Conservation (phyloP, 1,140 invertebrate genomes). For the Drosophila nannoptera region DNA sequence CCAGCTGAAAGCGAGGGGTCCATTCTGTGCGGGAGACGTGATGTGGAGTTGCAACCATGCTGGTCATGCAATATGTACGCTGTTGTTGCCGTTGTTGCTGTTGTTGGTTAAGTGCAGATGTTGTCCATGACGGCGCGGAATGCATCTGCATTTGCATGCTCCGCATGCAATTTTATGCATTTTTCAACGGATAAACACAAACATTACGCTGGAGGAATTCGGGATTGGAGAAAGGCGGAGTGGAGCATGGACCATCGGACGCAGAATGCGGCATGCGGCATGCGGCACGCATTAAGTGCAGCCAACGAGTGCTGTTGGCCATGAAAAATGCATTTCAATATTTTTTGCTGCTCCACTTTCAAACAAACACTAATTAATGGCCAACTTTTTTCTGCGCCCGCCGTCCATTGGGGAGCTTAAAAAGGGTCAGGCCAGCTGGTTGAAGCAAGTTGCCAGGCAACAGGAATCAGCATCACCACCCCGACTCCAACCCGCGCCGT, state of each 20-base stretch:
- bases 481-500: background rate
- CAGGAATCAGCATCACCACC: constrained; percentile 20
- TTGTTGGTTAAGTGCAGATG: constrained; percentile 46
- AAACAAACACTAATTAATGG: constrained; percentile 70
- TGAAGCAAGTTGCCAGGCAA: constrained; percentile 30
- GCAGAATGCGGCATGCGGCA: background rate
- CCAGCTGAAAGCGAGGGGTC: background rate
- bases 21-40: no score
- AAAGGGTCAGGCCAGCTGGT: constrained; percentile 18
- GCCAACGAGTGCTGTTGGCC: constrained; percentile 13
- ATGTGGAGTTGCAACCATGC: constrained; percentile 7
- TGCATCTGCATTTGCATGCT: constrained; percentile 49
- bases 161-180: constrained; percentile 60
- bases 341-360: constrained; percentile 52
- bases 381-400: constrained; percentile 21
- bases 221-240: no score
- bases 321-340: constrained; percentile 73
- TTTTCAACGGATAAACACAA: constrained; percentile 59
- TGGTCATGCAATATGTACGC: constrained; percentile 60
- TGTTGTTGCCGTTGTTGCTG: constrained; percentile 36
- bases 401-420: constrained; percentile 1
- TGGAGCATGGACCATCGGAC: no score
- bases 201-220: background rate
- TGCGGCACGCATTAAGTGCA: constrained; percentile 10
- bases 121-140: constrained; percentile 9